These are phyloP conservation scores for Brenthis ino DNA, from an alignment of 2,888 invertebrate genomes.

Conservation along the genomic window DNA sequence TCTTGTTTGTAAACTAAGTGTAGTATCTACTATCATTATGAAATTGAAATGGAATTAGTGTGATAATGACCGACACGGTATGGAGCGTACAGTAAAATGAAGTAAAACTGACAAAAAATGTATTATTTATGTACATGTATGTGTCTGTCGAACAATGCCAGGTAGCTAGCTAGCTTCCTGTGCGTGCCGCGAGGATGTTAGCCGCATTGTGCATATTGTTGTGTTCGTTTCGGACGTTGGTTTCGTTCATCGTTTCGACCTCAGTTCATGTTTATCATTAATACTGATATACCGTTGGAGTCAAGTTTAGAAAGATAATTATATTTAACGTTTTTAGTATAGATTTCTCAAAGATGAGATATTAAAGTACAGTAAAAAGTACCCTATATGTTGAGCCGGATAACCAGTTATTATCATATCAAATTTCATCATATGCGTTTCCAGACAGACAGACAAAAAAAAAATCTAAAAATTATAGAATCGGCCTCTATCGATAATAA, in stretches of 20 bases:
- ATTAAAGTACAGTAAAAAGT: too few relatives aligned
- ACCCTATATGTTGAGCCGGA: too few relatives aligned
- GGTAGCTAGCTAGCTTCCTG: constrained; percentile 60
- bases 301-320: neutral
- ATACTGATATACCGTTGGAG: neutral
- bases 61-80: constrained; percentile 36
- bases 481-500: too few relatives aligned
- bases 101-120: constrained; percentile 26
- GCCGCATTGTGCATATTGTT: constrained; percentile 45
- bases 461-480: too few relatives aligned
- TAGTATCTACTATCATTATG: constrained; percentile 17
- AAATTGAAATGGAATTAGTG: constrained; percentile 15
- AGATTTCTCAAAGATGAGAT: too few relatives aligned
- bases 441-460: too few relatives aligned
- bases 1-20: too few relatives aligned
- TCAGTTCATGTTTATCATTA: constrained; percentile 24
- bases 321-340: too few relatives aligned
- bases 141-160: constrained; percentile 48
- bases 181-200: constrained; percentile 45
- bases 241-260: constrained; percentile 45
- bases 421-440: too few relatives aligned
- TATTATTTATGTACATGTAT: constrained; percentile 32
- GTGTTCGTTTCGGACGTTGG: constrained; percentile 55
- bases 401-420: too few relatives aligned
- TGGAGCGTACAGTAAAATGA: constrained; percentile 28